A percentile compares a stretch with the other conserved stretches of the same genome.
phyloP scores from a whole-genome alignment of 1,140 invertebrate species.

The Pomacea maculata region DNA sequence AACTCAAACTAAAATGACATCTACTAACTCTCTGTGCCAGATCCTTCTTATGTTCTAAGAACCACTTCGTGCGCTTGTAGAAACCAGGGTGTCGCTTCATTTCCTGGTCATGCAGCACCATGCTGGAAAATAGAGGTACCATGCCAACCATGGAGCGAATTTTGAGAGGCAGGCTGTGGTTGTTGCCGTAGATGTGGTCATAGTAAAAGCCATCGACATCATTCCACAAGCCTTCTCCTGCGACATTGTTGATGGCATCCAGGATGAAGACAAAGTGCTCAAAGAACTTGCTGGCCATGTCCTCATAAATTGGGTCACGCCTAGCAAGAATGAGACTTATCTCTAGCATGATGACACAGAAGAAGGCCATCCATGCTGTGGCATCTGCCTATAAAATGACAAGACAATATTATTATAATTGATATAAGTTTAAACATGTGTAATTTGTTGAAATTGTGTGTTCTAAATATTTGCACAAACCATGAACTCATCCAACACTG shows the following conservation, averaged over 20 bases:
- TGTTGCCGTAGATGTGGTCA: slow-evolving; percentile 57
- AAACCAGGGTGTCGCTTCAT: slow-evolving; percentile 57
- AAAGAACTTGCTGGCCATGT: slow-evolving; percentile 67
- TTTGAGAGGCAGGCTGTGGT: slow-evolving; percentile 51
- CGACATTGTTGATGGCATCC: slow-evolving; percentile 64
- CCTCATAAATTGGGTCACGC: slow-evolving; percentile 63
- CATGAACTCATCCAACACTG: too few species aligned
- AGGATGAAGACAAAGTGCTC: slow-evolving; percentile 65
- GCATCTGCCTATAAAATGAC: slow-evolving; percentile 59
- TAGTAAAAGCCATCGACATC: slow-evolving; percentile 67
- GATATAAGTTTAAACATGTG: too few species aligned
- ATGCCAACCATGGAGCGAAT: slow-evolving; percentile 66
- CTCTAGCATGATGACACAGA: slow-evolving; percentile 64
- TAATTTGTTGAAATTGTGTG: too few species aligned
- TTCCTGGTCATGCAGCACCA: slow-evolving; percentile 59
- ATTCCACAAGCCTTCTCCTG: slow-evolving; percentile 64
- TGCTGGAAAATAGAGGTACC: slow-evolving; percentile 61
- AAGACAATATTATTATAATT: too few species aligned
- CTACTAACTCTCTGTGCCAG: slow-evolving; percentile 44
- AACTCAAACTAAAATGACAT: neutral
- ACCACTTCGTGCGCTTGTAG: slow-evolving; percentile 62
- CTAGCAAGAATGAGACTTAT: slow-evolving; percentile 63
- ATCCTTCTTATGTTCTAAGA: slow-evolving; percentile 62
- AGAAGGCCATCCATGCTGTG: slow-evolving; percentile 67
- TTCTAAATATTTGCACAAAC: too few species aligned